Conservation (phyloP, 2,888 invertebrate genomes). For the Notodonta dromedarius region DNA sequence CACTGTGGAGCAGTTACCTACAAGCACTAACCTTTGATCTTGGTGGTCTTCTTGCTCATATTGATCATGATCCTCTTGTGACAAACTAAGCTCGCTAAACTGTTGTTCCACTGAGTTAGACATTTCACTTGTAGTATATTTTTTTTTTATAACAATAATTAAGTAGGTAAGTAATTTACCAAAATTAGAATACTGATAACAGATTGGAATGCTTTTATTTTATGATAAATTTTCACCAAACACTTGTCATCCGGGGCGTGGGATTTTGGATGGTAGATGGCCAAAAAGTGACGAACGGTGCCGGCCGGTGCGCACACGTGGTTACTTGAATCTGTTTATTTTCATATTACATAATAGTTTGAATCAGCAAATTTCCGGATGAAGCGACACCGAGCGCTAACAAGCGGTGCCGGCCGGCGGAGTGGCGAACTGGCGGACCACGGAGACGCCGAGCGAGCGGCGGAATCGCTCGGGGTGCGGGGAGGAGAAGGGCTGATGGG, state of each 20-base stretch:
- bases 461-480: conserved; percentile 51
- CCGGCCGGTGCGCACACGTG: conserved; percentile 66
- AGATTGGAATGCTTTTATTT: conserved; percentile 36
- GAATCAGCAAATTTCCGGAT: conserved; percentile 41
- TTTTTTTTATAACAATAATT: conserved; percentile 23
- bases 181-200: conserved; percentile 31
- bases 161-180: conserved; percentile 21
- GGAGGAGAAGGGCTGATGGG: conserved; percentile 56
- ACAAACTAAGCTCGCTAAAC: conserved; percentile 88
- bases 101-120: conserved; percentile 85
- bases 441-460: conserved; percentile 53
- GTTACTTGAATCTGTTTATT: conserved; percentile 66
- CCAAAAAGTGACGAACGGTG: conserved; percentile 20
- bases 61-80: conserved; percentile 90
- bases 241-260: conserved; percentile 31
- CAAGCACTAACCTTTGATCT: conserved; percentile 82
- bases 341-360: conserved; percentile 67
- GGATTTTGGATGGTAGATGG: conserved; percentile 13
- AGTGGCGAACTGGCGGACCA: conserved; percentile 26
- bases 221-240: conserved; percentile 17
- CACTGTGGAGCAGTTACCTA: background rate
- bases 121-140: conserved; percentile 56
- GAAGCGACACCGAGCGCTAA: conserved; percentile 37
- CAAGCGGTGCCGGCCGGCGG: conserved; percentile 35
- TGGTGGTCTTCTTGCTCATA: conserved; percentile 87